phyloP scores from a whole-genome alignment of 2,888 invertebrate genomes.

The Rhagonycha lutea region DNA sequence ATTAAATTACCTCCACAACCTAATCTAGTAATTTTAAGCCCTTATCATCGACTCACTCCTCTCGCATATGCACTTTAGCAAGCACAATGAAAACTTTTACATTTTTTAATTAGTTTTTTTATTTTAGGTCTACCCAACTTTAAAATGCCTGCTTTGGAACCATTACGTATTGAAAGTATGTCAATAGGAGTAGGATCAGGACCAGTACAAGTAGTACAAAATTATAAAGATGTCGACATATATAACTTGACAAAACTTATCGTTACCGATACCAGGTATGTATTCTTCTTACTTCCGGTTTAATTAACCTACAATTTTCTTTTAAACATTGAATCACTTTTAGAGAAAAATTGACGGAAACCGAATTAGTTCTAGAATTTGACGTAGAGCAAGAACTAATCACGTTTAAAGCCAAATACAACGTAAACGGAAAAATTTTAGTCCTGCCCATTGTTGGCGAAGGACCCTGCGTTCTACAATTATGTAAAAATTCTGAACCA shows the following conservation, averaged over 20 bases:
- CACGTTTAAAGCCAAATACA: constrained; percentile 68
- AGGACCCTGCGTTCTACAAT: not conserved
- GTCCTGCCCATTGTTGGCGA: constrained; percentile 41
- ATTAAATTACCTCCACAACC: too few relatives aligned
- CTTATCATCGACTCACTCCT: too few relatives aligned
- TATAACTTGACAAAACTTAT: constrained; percentile 63
- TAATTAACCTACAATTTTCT: not conserved
- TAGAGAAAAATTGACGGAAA: constrained; percentile 43
- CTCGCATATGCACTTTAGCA: too few relatives aligned
- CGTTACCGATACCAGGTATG: constrained; percentile 63
- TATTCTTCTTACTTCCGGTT: not conserved
- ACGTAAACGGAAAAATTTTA: constrained; percentile 66
- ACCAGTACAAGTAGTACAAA: constrained; percentile 68
- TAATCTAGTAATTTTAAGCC: too few relatives aligned
- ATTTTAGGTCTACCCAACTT: constrained; percentile 63
- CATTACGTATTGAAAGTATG: constrained; percentile 51
- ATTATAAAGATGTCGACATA: constrained; percentile 68
- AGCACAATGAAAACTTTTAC: too few relatives aligned
- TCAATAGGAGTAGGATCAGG: constrained; percentile 58
- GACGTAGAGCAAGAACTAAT: constrained; percentile 60
- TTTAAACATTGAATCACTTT: not conserved
- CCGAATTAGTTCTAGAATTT: constrained; percentile 47
- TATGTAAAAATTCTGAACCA: not conserved
- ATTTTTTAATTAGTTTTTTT: not conserved
- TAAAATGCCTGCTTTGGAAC: constrained; percentile 61